Evolutionary conservation across 2,113 vertebrate species (phyloP), one percentile per base, ranked within the genome.

Genomic region (human (Homo sapiens)): DNA sequence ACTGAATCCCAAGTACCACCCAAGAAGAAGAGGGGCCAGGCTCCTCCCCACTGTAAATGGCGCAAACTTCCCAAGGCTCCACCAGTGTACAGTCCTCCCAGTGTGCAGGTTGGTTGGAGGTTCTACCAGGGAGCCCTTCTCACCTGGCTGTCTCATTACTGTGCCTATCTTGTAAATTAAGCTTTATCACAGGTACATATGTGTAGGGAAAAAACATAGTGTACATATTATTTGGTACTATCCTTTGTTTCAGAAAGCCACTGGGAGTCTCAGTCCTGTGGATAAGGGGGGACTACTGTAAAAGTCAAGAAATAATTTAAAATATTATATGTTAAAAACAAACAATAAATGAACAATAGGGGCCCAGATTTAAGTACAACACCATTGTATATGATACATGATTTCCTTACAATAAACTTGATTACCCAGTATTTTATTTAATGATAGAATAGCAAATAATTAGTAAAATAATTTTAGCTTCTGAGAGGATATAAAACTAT

Each of bases 381-480:
- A 86, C 4, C 38, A 68, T n/a, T 8, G 16, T 75, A 55, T 30
- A 72, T 8, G 10, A 84, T 40, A 73, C 5, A 11, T 35, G n/a
- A 92, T 45, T 57, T 72, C 55, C 57, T 96, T 93, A 59, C 32
- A 66, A 89, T 64, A 38, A 85, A 84, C 6, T 88, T 72, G 90
- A 80, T 85, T 75, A 59, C 8, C 14, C 55, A 87, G 13, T 45
- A 95, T 66, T 52, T 95, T 80, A 14, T 32, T 61, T 75, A 32
- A 75, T 70, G 32, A 83, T 11, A 89, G 95, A 55, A 17, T 93
- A 82, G 8, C 3, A 81, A 87, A 93, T 66, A 79, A 98, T 52
- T 48, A 81, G 6, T 38, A 18, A 97, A 92, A 87, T 79, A 93
- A 84, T 64, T 92, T 89, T 80, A 80, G 68, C 7, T 76, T 83